Evolutionary conservation across 2,888 invertebrate genomes (phyloP).

Genomic region (Oxycera nigricornis): DNA sequence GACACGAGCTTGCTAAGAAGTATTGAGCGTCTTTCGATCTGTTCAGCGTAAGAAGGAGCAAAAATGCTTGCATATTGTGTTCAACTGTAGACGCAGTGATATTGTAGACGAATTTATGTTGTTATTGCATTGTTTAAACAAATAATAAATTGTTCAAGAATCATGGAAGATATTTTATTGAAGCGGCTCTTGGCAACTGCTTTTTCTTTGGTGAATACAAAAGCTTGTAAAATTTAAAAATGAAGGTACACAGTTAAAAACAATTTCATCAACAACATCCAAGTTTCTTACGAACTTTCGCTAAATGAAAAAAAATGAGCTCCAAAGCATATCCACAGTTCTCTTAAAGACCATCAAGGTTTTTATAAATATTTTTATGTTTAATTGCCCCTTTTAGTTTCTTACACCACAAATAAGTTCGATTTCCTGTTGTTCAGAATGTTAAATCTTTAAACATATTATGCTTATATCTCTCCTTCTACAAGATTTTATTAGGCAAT

Average conservation of each 20-base stretch:
- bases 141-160: neutral
- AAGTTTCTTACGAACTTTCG: too few relatives aligned
- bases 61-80: neutral
- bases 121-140: neutral
- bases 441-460: too few relatives aligned
- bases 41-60: neutral
- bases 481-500: constrained; percentile 20
- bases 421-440: too few relatives aligned
- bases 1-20: constrained; percentile 58
- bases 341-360: too few relatives aligned
- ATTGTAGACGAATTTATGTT: too few relatives aligned
- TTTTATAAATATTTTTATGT: too few relatives aligned
- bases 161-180: neutral
- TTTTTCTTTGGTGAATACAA: neutral
- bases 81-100: neutral
- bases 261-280: neutral
- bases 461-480: neutral
- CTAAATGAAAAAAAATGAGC: too few relatives aligned
- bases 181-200: neutral
- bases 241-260: neutral
- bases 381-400: too few relatives aligned
- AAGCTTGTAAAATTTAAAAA: neutral
- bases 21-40: constrained; percentile 57
- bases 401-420: too few relatives aligned
- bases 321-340: too few relatives aligned